Conservation (phyloP, 2,113 vertebrate genomes). For the Terrapene triunguis region DNA sequence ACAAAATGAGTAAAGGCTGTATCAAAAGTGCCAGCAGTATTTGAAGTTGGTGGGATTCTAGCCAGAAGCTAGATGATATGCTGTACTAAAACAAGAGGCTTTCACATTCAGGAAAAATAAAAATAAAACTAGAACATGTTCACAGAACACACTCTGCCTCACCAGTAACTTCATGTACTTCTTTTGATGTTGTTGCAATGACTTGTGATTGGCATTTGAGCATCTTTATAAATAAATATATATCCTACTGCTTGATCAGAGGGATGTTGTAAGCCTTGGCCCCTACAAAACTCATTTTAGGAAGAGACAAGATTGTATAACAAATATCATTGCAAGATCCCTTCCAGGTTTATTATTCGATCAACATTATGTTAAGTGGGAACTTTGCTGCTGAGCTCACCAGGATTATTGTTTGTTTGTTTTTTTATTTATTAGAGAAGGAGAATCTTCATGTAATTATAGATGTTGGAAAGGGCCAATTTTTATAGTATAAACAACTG, state of each 20-base stretch:
- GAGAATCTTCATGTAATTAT: background rate
- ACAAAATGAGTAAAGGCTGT: rapidly evolving
- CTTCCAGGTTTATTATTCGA: background rate
- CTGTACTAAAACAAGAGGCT: background rate
- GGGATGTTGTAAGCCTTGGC: background rate
- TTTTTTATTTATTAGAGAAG: background rate
- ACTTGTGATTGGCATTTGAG: background rate
- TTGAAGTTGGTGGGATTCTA: rapidly evolving
- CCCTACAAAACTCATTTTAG: background rate
- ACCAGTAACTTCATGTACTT: rapidly evolving
- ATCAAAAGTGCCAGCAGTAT: background rate
- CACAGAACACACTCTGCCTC: rapidly evolving
- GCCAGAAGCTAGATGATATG: background rate
- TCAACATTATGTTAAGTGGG: background rate
- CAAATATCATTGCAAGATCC: background rate
- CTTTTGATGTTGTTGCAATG: rapidly evolving
- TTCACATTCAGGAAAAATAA: rapidly evolving
- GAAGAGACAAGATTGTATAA: background rate
- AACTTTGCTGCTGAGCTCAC: background rate
- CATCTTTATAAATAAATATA: background rate
- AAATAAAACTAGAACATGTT: background rate
- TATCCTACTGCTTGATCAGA: background rate
- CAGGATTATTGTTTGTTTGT: rapidly evolving
- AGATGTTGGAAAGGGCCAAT: background rate
- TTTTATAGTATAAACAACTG: background rate